Evolutionary conservation across 2,797 vertebrate species (phyloP), one percentile per base, ranked within the genome.

Genomic region (Sebastes hopkinsi): DNA sequence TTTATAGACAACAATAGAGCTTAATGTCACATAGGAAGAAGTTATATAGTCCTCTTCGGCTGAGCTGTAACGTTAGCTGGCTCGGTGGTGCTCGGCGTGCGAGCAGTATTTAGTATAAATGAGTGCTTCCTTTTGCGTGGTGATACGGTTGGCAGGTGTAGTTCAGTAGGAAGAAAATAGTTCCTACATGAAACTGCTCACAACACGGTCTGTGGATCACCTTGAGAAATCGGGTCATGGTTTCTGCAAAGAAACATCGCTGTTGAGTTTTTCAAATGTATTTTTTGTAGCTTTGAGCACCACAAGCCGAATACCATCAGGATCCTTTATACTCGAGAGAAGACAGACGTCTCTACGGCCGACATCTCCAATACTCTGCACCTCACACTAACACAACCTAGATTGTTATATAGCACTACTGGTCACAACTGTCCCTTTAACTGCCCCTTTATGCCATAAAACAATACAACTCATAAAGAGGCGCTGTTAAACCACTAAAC

Each of bases 41-140:
- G 42, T 0, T 50, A 20, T 50, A 38, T 38, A 38, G 36, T 38
- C 36, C 13, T 38, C 36, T 5, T 38, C 36, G 2, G 36, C 13
- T 14, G 36, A 38, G 13, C 36, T 38, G 36, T 38, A 38, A 38
- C 13, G 36, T 38, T 38, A 38, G 36, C 36, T 14, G 0, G 0
- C 36, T 38, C 5, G 36, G 36, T 38, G 36, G 0, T 38, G 36
- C 36, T 38, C 36, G 0, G 34, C 0, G 36, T 38, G 36, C 36
- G 1, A 38, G 36, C 36, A 14, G 36, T 38, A 38, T 14, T 38
- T 0, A 38, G 36, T 38, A 38, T 38, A 14, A 38, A 38, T 38
- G 0, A 38, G 0, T 0, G 36, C 36, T 38, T 38, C 36, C 36
- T 38, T 14, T 38, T 38, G 36, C 13, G 34, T 36, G 34, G 34